A percentile compares a stretch with the other conserved stretches of the same genome.
These are phyloP conservation scores for Pseudochromis fuscus DNA, from an alignment of 2,797 vertebrate genomes.

Conservation along the genomic window DNA sequence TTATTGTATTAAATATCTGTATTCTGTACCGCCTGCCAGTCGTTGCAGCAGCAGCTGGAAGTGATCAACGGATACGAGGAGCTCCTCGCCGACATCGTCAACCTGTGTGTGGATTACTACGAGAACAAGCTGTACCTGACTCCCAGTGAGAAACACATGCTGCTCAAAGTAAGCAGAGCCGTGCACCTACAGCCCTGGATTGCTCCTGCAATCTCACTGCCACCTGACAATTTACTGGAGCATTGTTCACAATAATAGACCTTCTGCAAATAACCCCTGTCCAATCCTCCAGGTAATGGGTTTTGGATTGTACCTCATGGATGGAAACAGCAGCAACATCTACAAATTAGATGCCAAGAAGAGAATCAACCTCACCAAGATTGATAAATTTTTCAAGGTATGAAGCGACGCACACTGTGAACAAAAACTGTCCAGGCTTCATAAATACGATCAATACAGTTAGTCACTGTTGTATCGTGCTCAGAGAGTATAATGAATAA, in stretches of 20 bases:
- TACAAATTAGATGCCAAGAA: slow-evolving; percentile 99
- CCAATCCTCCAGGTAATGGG: slow-evolving; percentile 92
- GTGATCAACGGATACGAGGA: slow-evolving; percentile 97
- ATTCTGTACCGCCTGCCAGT: slow-evolving; percentile 76
- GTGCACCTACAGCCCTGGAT: background rate
- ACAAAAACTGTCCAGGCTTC: no score
- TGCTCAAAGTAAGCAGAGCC: slow-evolving; percentile 90
- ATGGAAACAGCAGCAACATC: slow-evolving; percentile 96
- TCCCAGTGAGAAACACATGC: slow-evolving; percentile 96
- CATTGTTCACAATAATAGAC: background rate
- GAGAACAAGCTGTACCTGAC: slow-evolving; percentile 99
- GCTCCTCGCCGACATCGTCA: slow-evolving; percentile 97
- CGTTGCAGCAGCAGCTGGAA: slow-evolving; percentile 97
- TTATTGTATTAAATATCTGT: no score
- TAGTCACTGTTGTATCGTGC: no score
- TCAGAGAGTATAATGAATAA: no score
- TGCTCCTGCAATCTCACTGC: no score
- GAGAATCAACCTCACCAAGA: slow-evolving; percentile 96
- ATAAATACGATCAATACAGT: no score
- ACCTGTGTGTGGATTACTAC: slow-evolving; percentile 97
- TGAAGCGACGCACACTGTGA: background rate
- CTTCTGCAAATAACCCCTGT: background rate
- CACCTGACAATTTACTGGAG: background rate
- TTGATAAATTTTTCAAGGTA: slow-evolving; percentile 99
- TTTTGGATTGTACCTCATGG: slow-evolving; percentile 97